These are phyloP conservation scores for Promerops cafer DNA, from an alignment of 2,113 vertebrate genomes.

Conservation along the genomic window DNA sequence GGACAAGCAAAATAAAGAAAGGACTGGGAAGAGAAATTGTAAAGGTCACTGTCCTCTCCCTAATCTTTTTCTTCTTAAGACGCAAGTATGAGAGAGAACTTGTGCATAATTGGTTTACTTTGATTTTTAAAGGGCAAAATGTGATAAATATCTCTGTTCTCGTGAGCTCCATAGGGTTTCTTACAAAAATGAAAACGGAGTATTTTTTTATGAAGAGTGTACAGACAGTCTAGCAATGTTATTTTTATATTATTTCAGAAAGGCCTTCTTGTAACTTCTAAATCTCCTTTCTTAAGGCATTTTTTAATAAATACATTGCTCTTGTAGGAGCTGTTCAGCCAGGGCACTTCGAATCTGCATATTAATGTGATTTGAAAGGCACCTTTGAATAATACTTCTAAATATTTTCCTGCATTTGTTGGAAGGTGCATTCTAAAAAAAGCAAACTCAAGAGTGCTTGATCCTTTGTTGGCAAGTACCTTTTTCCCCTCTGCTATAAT, in stretches of 20 bases:
- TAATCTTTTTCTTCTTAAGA: conserved; percentile 5
- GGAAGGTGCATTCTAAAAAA: neutral
- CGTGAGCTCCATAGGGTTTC: neutral
- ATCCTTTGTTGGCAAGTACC: neutral
- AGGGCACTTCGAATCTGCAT: neutral
- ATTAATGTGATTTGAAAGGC: neutral
- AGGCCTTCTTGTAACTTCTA: neutral
- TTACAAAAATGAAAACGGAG: neutral
- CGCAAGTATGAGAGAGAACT: neutral
- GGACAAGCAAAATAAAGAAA: neutral
- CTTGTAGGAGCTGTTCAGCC: neutral
- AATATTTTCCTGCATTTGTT: neutral
- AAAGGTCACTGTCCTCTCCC: neutral
- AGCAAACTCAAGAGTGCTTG: neutral
- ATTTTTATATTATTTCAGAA: neutral
- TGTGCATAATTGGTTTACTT: conserved; percentile 17
- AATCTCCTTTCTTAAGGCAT: neutral
- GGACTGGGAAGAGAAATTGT: neutral
- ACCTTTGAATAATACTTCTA: neutral
- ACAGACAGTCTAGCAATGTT: neutral
- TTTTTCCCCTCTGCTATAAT: neutral
- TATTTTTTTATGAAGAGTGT: neutral
- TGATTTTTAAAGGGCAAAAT: conserved; percentile 37
- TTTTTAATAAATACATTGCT: neutral
- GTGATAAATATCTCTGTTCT: conserved; percentile 1